Evolutionary conservation across 2,888 invertebrate species (phyloP).

Genomic region (Branchipolynoe longqiensis): DNA sequence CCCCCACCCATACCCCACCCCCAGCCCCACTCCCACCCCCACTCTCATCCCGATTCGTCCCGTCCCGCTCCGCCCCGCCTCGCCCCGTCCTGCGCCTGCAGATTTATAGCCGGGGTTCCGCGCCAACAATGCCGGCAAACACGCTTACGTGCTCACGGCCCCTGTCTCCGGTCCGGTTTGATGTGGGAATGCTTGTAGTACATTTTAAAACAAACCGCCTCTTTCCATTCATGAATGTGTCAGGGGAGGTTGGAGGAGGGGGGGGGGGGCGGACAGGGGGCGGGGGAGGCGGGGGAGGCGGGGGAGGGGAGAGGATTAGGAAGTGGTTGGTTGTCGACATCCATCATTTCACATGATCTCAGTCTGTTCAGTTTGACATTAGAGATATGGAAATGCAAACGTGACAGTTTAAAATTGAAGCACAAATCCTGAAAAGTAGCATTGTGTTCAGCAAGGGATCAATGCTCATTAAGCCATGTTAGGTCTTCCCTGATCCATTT

Average conservation of each 20-base stretch:
- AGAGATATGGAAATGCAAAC: too few species aligned
- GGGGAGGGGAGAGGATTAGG: background rate
- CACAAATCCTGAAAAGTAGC: too few species aligned
- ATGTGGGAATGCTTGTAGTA: background rate
- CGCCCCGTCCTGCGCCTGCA: background rate
- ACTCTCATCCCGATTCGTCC: too few species aligned
- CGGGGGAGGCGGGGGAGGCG: background rate
- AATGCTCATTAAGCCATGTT: too few species aligned
- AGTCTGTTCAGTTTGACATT: too few species aligned
- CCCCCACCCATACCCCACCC: too few species aligned
- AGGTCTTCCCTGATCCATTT: too few species aligned
- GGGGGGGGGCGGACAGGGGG: background rate
- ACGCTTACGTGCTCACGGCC: background rate
- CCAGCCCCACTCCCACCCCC: too few species aligned
- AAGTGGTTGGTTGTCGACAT: too few species aligned
- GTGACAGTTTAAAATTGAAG: too few species aligned
- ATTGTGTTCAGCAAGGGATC: too few species aligned
- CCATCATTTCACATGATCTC: too few species aligned
- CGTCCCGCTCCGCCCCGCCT: background rate
- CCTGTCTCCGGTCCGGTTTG: background rate
- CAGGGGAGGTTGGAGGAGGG: background rate
- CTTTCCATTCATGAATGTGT: background rate
- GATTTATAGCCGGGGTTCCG: background rate
- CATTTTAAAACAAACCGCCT: conserved; percentile 16
- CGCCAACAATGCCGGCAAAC: conserved; percentile 25